A percentile compares a stretch with the other conserved stretches of the same genome.
phyloP scores from a whole-genome alignment of 2,888 invertebrate species.

The Sycophila texana region DNA sequence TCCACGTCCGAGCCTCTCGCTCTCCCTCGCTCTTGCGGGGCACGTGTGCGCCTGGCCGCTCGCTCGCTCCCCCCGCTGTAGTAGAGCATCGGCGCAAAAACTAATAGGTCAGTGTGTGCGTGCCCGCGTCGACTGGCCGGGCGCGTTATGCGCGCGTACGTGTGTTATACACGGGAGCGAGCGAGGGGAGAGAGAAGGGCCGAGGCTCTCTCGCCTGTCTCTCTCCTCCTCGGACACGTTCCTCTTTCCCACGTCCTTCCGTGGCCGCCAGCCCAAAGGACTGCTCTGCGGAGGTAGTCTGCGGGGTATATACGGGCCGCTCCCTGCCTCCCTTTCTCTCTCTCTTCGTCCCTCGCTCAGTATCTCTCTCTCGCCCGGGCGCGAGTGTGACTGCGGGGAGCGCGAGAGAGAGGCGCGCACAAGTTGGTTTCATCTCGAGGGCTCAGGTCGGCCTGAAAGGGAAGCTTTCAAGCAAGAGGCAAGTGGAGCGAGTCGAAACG shows the following conservation, averaged over 20 bases:
- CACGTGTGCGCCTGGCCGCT: slow-evolving; percentile 12
- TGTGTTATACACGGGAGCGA: slow-evolving; percentile 53
- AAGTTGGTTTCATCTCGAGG: slow-evolving; percentile 75
- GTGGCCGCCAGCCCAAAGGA: slow-evolving; percentile 62
- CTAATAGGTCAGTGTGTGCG: slow-evolving; percentile 48
- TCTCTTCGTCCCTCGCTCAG: slow-evolving; percentile 34
- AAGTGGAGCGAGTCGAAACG: slow-evolving; percentile 69
- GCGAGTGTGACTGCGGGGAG: slow-evolving; percentile 59
- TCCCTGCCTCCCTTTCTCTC: slow-evolving; percentile 55
- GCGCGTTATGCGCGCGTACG: slow-evolving; percentile 28
- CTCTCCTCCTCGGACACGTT: slow-evolving; percentile 67
- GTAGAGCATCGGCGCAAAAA: slow-evolving; percentile 43
- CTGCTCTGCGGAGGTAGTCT: slow-evolving; percentile 63
- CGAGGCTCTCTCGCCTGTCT: too few relatives aligned
- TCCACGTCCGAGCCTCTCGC: slow-evolving; percentile 8
- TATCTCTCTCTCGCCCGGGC: slow-evolving; percentile 22
- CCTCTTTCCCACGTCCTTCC: slow-evolving; percentile 70
- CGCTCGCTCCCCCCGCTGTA: not conserved
- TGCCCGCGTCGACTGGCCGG: slow-evolving; percentile 20
- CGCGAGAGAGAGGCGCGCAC: slow-evolving; percentile 54
- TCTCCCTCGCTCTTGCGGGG: not conserved
- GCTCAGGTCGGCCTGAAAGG: slow-evolving; percentile 61
- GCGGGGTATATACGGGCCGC: slow-evolving; percentile 1
- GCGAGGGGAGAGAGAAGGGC: slow-evolving; percentile 4
- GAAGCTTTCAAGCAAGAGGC: slow-evolving; percentile 58